phyloP scores from a whole-genome alignment of 2,888 invertebrate genomes.

The Pinctada fucata region DNA sequence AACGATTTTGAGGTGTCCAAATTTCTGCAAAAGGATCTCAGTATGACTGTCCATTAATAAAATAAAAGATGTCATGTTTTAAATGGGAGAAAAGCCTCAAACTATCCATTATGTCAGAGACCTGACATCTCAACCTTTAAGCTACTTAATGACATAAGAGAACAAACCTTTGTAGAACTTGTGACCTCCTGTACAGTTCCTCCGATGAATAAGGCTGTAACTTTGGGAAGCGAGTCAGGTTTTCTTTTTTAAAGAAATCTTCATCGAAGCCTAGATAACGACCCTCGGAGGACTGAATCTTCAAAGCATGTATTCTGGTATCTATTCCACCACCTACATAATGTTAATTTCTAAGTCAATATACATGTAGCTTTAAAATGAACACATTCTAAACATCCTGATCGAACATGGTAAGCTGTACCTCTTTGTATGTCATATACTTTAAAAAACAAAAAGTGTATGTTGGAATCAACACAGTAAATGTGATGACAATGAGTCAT shows the following conservation, averaged over 20 bases:
- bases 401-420: too few species aligned
- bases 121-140: too few species aligned
- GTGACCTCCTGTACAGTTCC: slow-evolving; percentile 69
- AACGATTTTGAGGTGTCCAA: too few species aligned
- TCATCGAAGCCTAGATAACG: slow-evolving; percentile 70
- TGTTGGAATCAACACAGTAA: background rate
- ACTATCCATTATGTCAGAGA: too few species aligned
- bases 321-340: slow-evolving; percentile 74
- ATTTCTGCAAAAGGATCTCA: too few species aligned
- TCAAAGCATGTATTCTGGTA: slow-evolving; percentile 72
- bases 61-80: too few species aligned
- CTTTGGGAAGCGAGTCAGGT: slow-evolving; percentile 71
- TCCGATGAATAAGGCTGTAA: slow-evolving; percentile 68
- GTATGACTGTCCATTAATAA: too few species aligned
- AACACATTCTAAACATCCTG: too few species aligned
- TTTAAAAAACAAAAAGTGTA: background rate
- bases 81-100: too few species aligned
- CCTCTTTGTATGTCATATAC: background rate
- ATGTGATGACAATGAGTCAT: background rate
- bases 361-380: too few species aligned
- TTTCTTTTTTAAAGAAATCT: slow-evolving; percentile 70
- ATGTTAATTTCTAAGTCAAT: too few species aligned
- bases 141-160: too few species aligned
- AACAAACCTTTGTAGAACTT: slow-evolving; percentile 70
- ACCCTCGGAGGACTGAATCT: slow-evolving; percentile 72